Base-by-base conservation (phyloP, 2,113 vertebrate species). In the Alces alces region DNA sequence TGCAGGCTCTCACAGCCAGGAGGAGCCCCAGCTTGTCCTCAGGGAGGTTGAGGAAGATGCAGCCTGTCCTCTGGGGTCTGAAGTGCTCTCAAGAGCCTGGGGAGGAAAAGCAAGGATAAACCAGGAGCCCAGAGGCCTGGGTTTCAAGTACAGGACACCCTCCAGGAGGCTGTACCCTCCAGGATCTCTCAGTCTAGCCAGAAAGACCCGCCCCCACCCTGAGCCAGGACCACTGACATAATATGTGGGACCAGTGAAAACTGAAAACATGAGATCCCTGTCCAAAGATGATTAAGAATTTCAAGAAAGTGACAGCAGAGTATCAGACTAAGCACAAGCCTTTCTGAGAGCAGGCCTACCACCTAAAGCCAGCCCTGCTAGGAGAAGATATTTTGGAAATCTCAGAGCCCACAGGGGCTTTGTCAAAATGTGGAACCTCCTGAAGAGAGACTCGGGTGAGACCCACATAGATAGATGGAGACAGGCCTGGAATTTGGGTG, bases 321-420 rank as follows among this genome's bases (percentile, higher is more conserved):
- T 9, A 12, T 8, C 30, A 8, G 15, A 17, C 52, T 70, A 52
- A 39, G 33, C 15, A 1, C 11, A 8, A 19, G 15, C 30, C 57
- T 45, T 50, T 61, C 36, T 12, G 14, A 28, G 25, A 12, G 4
- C 0, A 1, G 30, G 33, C 16, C 13, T 39, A 5, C 25, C 39
- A 10, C 5, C 1, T 5, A 17, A 66, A 60, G 80, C 90, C 60
- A 25, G 95, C 7, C 79, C 80, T 0, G 3, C 27, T 14, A 0
- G 88, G 43, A 93, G 47, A 17, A 70, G 76, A 23, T 7, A 21
- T 8, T 33, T 13, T 1, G 5, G 45, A n/a, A 96, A n/a, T 2
- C 45, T 57, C 5, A 21, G 30, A n/a, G 64, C 17, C 76, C 30
- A 5, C 39, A 2, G 8, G 25, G 58, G 6, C 45, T 61, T 86